Evolutionary conservation across 2,113 vertebrate genomes (phyloP).

Genomic region (Grus americana): DNA sequence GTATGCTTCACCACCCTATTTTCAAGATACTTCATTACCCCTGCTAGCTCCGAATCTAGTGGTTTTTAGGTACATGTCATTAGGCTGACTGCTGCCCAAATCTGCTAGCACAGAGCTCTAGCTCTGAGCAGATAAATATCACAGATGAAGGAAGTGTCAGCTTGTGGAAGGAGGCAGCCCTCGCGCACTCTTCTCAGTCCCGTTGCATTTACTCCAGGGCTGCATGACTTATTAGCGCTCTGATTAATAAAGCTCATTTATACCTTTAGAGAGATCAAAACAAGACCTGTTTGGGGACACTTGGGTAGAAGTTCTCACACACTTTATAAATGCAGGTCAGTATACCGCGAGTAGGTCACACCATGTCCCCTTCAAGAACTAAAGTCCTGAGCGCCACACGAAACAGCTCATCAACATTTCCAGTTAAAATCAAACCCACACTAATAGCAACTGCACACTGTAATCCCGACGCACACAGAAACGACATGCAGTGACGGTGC

Average conservation of each 20-base stretch:
- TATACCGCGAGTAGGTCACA: not conserved
- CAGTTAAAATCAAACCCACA: not conserved
- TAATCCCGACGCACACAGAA: not conserved
- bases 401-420: not conserved
- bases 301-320: not conserved
- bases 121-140: not conserved
- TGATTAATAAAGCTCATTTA: not conserved
- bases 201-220: not conserved
- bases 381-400: not conserved
- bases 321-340: not conserved
- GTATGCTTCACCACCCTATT: not conserved
- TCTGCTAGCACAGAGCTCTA: not conserved
- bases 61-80: not conserved
- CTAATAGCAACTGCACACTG: not conserved
- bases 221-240: not conserved
- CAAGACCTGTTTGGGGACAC: not conserved
- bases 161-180: not conserved
- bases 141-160: not conserved
- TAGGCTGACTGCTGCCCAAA: not conserved
- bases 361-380: not conserved
- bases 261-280: slow-evolving; percentile 3
- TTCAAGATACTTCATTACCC: not conserved
- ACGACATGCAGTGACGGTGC: not conserved
- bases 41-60: not conserved
- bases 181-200: not conserved